These are phyloP conservation scores for Bujurquina vittata DNA, from an alignment of 2,113 vertebrate species.

Conservation along the genomic window DNA sequence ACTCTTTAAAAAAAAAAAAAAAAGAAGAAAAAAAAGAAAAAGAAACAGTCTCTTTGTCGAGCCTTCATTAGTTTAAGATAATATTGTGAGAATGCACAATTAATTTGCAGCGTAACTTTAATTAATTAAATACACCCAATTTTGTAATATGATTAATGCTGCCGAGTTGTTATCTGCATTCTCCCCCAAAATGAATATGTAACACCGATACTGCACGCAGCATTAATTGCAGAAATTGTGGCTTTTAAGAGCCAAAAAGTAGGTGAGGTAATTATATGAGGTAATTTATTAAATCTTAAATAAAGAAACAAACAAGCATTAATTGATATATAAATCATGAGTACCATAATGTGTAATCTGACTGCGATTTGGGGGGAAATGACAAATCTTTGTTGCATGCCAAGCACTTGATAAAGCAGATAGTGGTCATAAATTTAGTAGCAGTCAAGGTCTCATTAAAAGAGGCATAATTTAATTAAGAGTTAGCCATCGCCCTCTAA, in stretches of 20 bases:
- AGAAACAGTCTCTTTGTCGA: constrained; percentile 78
- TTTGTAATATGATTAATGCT: constrained; percentile 91
- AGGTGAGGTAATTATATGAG: constrained; percentile 87
- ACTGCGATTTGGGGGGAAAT: constrained; percentile 85
- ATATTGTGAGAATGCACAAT: constrained; percentile 84
- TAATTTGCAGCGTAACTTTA: constrained; percentile 82
- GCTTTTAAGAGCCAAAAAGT: constrained; percentile 74
- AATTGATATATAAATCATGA: constrained; percentile 97
- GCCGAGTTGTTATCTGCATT: constrained; percentile 87
- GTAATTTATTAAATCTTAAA: constrained; percentile 88
- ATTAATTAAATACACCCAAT: constrained; percentile 82
- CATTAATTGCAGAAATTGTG: constrained; percentile 84
- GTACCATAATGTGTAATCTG: constrained; percentile 86
- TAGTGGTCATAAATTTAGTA: constrained; percentile 96
- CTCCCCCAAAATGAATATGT: constrained; percentile 86
- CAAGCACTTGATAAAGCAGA: constrained; percentile 91
- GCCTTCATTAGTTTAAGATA: constrained; percentile 84
- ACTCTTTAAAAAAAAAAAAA: not conserved
- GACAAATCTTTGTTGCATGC: constrained; percentile 92
- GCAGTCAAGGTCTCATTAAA: constrained; percentile 95
- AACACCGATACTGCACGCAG: constrained; percentile 81
- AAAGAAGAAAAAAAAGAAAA: constrained; percentile 54
- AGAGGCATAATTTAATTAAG: constrained; percentile 96
- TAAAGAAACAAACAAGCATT: constrained; percentile 95
- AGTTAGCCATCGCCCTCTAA: constrained; percentile 88